Conservation (phyloP, 1,140 invertebrate species). For the Globodera rostochiensis region DNA sequence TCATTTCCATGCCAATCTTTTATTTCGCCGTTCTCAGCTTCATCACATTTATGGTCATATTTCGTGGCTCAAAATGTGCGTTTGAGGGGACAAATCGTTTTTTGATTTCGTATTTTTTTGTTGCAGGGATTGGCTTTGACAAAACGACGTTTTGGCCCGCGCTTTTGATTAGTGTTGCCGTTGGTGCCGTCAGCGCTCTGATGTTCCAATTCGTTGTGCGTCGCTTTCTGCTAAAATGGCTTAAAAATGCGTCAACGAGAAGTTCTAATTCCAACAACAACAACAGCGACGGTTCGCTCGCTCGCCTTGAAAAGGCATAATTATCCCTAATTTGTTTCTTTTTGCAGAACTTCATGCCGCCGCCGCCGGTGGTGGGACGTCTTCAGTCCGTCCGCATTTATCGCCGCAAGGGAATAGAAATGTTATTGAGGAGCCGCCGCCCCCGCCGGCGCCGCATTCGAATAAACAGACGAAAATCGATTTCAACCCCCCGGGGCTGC, state of each 20-base stretch:
- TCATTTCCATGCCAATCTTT: constrained; percentile 83
- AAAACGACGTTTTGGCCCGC: constrained; percentile 37
- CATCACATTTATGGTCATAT: constrained; percentile 86
- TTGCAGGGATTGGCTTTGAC: constrained; percentile 38
- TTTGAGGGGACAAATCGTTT: too few relatives aligned
- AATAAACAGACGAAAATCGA: not conserved
- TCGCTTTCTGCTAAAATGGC: constrained; percentile 31
- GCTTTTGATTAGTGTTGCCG: constrained; percentile 15
- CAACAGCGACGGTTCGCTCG: not conserved
- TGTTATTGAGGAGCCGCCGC: not conserved
- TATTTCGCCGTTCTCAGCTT: constrained; percentile 87
- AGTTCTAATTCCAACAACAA: not conserved
- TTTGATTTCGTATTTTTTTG: too few relatives aligned
- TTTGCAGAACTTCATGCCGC: not conserved
- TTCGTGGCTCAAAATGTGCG: constrained; percentile 78
- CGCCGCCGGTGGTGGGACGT: not conserved
- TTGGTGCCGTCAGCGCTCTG: constrained; percentile 24
- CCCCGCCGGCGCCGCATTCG: too few relatives aligned
- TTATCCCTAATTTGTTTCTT: not conserved
- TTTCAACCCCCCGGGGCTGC: constrained; percentile 18
- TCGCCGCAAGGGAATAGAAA: not conserved
- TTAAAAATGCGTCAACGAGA: not conserved
- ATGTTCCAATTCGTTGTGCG: constrained; percentile 38
- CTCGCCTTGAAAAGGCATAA: not conserved
- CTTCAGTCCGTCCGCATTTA: not conserved